These are phyloP conservation scores for Betta splendens DNA, from an alignment of 2,797 vertebrate species.

Conservation along the genomic window DNA sequence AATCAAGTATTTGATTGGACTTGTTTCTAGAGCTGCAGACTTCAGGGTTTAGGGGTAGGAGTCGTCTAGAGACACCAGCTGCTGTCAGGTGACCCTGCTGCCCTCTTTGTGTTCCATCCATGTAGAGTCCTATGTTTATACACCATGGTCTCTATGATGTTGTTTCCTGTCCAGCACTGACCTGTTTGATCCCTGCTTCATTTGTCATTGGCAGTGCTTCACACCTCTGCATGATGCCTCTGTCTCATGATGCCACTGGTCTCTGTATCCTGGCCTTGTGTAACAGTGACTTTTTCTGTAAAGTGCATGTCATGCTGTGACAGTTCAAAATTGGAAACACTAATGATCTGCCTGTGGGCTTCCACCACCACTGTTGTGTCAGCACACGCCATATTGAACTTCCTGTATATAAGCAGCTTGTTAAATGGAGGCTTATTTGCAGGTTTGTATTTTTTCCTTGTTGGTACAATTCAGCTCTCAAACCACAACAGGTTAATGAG, in stretches of 20 bases:
- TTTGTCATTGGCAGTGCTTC: constrained; percentile 5
- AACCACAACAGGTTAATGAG: background rate
- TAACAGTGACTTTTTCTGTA: constrained; percentile 4
- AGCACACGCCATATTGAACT: background rate
- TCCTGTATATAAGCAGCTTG: no score
- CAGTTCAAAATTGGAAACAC: constrained; percentile 1
- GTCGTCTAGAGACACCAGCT: background rate
- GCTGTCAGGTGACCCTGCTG: constrained; percentile 7
- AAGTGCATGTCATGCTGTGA: constrained; percentile 1
- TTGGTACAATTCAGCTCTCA: constrained; percentile 23
- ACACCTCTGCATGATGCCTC: constrained; percentile 33
- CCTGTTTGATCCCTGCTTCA: constrained; percentile 15
- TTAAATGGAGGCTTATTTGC: background rate
- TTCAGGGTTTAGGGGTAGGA: constrained; percentile 1
- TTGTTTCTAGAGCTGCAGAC: background rate
- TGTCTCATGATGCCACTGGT: constrained; percentile 40
- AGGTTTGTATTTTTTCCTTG: constrained; percentile 12
- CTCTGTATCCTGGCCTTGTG: constrained; percentile 28
- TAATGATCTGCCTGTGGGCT: background rate
- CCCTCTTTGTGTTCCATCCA: background rate
- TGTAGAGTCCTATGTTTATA: constrained; percentile 14
- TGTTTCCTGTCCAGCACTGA: constrained; percentile 13
- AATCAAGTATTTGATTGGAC: constrained; percentile 22
- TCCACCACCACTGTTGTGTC: constrained; percentile 2
- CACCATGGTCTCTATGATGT: constrained; percentile 23